Evolutionary conservation across 1,140 invertebrate species (phyloP).

Genomic region (Cecropterus lyciades): DNA sequence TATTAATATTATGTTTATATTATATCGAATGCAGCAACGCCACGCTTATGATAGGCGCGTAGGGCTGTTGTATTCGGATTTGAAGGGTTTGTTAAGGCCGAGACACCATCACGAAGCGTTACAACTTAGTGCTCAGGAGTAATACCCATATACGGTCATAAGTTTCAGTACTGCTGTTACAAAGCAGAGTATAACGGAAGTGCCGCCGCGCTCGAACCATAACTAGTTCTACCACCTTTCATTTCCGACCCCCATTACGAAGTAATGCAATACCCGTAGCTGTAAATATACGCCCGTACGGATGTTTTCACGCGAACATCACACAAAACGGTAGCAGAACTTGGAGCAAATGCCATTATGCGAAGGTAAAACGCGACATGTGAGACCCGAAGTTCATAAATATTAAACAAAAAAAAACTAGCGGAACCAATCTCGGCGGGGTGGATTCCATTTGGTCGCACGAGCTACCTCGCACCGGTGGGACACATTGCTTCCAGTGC

Average conservation of each 20-base stretch:
- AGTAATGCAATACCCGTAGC: slow-evolving; percentile 26
- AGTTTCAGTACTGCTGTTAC: background rate
- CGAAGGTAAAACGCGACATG: slow-evolving; percentile 68
- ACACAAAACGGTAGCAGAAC: slow-evolving; percentile 58
- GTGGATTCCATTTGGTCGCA: slow-evolving; percentile 62
- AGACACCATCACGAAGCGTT: no score
- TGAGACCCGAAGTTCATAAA: slow-evolving; percentile 72
- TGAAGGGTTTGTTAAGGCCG: no score
- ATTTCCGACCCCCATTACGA: no score
- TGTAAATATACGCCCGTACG: slow-evolving; percentile 23
- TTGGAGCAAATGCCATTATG: slow-evolving; percentile 69
- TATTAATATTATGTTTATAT: no score
- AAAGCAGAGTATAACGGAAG: no score
- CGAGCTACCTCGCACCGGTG: slow-evolving; percentile 54
- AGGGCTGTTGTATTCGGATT: no score
- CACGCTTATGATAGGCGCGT: no score
- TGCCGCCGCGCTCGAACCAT: no score
- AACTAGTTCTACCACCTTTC: no score
- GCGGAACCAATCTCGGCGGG: slow-evolving; percentile 70
- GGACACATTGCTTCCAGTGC: slow-evolving; percentile 70
- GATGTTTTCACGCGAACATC: slow-evolving; percentile 57
- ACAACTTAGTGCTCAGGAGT: no score
- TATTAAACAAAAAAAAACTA: slow-evolving; percentile 74
- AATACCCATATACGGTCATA: no score
- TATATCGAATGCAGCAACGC: no score